Percentiles rank a stretch among this genome's conserved stretches.
Conservation (phyloP, 2,888 invertebrate species). For the Crocallis elinguaria region DNA sequence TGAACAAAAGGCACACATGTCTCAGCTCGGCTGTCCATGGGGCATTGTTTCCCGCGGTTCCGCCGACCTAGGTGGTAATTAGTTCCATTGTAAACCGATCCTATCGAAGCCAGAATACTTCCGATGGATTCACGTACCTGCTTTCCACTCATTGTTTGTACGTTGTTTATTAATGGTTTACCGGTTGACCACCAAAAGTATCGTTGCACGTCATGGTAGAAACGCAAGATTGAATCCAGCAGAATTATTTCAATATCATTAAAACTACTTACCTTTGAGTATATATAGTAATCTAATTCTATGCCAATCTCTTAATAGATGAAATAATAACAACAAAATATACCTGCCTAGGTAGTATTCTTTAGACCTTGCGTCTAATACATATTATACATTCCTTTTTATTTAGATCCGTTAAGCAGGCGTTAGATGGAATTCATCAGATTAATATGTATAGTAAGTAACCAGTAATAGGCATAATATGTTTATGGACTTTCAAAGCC, state of each 20-base stretch:
- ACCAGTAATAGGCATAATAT: constrained; percentile 14
- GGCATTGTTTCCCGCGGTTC: constrained; percentile 62
- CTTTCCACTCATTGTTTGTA: constrained; percentile 76
- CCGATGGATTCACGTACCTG: constrained; percentile 79
- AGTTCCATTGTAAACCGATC: constrained; percentile 80
- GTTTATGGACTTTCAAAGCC: constrained; percentile 32
- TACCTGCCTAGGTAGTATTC: no score
- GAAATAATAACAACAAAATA: no score
- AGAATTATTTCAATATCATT: no score
- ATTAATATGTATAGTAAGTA: constrained; percentile 12
- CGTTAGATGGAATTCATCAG: constrained; percentile 14
- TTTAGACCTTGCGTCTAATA: neutral
- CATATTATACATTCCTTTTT: neutral
- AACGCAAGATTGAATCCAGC: neutral
- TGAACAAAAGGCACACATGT: constrained; percentile 64
- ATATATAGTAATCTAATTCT: no score
- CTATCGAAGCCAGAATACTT: constrained; percentile 74
- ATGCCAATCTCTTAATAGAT: no score
- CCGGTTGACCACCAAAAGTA: constrained; percentile 15
- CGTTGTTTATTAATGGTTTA: constrained; percentile 46
- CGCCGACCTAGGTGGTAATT: constrained; percentile 72
- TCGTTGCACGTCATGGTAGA: constrained; percentile 1
- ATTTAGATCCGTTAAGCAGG: neutral
- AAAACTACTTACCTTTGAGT: no score
- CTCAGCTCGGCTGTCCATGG: constrained; percentile 48